A percentile compares a stretch with the other conserved stretches of the same genome.
phyloP scores from a whole-genome alignment of 1,140 invertebrate genomes.

The Thaumetopoea pityocampa region DNA sequence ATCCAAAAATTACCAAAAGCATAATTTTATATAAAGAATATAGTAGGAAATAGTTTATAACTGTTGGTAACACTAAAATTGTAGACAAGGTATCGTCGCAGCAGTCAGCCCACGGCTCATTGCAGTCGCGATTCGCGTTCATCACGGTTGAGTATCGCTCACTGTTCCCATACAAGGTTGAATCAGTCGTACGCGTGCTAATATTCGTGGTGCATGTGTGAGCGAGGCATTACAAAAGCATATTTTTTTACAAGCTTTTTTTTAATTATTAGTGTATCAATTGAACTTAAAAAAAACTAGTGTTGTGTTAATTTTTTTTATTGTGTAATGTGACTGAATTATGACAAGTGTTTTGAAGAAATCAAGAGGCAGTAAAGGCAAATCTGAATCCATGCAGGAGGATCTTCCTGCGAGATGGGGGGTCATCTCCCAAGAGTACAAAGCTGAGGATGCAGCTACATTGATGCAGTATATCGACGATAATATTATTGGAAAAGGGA shows the following conservation, averaged over 20 bases:
- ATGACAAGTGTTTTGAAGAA: conserved; percentile 74
- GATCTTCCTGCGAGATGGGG: conserved; percentile 63
- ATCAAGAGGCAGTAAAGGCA: conserved; percentile 65
- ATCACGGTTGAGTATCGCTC: neutral
- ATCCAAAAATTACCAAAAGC: too few relatives aligned
- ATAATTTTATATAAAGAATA: too few relatives aligned
- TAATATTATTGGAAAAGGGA: conserved; percentile 87
- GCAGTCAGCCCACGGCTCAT: too few relatives aligned
- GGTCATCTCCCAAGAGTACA: conserved; percentile 57
- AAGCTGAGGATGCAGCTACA: conserved; percentile 81
- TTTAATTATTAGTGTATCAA: conserved; percentile 10
- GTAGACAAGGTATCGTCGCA: too few relatives aligned
- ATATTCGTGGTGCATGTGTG: conserved; percentile 9
- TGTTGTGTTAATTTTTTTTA: conserved; percentile 28
- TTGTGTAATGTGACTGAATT: conserved; percentile 59
- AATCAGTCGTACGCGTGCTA: conserved; percentile 1
- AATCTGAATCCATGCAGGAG: conserved; percentile 73
- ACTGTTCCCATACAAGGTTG: conserved; percentile 9
- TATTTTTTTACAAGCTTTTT: conserved; percentile 15
- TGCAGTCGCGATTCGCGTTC: conserved; percentile 1
- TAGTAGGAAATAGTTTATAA: too few relatives aligned
- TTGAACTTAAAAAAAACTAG: conserved; percentile 26
- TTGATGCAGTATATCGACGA: conserved; percentile 87
- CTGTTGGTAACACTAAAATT: too few relatives aligned
- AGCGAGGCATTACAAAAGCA: conserved; percentile 1